These are phyloP conservation scores for Julus scandinavius DNA, from an alignment of 2,888 invertebrate species.

Conservation along the genomic window DNA sequence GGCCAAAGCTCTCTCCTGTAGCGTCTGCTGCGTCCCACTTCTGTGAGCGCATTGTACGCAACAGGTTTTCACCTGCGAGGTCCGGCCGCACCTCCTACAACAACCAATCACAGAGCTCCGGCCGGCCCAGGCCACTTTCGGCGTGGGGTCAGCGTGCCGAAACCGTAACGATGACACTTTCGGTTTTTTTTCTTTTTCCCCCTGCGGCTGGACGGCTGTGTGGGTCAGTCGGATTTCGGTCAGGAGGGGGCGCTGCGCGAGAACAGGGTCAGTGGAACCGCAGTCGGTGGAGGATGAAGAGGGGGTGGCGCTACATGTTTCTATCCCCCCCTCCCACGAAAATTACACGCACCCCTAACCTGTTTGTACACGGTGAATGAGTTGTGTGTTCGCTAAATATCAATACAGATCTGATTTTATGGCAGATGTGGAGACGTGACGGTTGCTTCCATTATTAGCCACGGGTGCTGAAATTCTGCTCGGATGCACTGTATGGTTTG, in stretches of 20 bases:
- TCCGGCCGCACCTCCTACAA: neutral
- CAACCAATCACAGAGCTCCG: neutral
- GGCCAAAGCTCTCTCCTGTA: neutral
- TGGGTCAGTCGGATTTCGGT: neutral
- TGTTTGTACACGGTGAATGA: too few relatives aligned
- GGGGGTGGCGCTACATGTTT: too few relatives aligned
- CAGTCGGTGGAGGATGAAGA: neutral
- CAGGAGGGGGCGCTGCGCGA: constrained; percentile 11
- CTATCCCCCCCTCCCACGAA: too few relatives aligned
- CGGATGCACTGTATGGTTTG: too few relatives aligned
- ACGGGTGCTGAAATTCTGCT: too few relatives aligned
- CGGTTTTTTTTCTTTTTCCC: neutral
- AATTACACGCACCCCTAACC: too few relatives aligned
- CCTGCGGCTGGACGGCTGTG: neutral
- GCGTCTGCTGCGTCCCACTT: neutral
- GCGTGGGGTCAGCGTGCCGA: neutral
- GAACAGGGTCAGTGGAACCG: constrained; percentile 33
- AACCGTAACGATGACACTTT: neutral
- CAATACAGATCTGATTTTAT: too few relatives aligned
- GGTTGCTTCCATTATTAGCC: too few relatives aligned
- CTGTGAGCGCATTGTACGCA: neutral
- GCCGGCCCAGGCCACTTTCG: neutral
- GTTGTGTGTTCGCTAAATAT: too few relatives aligned
- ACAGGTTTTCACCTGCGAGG: constrained; percentile 15
- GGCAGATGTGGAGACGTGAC: too few relatives aligned